These are phyloP conservation scores for Cerceris rybyensis DNA, from an alignment of 2,888 invertebrate genomes.

Conservation along the genomic window DNA sequence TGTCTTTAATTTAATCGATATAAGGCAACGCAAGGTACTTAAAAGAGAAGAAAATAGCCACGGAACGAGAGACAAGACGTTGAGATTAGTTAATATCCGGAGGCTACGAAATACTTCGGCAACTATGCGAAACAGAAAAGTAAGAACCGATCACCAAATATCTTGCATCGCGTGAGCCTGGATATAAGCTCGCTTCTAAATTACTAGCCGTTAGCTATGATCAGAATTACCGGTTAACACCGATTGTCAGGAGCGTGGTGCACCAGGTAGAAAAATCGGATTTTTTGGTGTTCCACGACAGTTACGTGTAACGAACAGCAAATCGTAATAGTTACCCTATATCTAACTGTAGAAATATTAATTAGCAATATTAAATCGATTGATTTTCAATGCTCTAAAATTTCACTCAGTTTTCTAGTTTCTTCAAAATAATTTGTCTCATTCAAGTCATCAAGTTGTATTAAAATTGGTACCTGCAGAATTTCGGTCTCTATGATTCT, in stretches of 20 bases:
- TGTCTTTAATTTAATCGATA: no score
- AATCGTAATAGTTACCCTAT: slow-evolving; percentile 27
- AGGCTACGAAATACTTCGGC: neutral
- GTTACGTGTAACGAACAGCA: slow-evolving; percentile 46
- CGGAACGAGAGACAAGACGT: neutral
- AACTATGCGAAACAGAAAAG: neutral
- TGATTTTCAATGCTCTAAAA: neutral
- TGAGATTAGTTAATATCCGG: slow-evolving; percentile 2
- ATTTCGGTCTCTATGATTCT: no score
- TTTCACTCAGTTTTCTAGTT: neutral
- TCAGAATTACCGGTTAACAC: slow-evolving; percentile 74
- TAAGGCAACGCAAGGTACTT: no score
- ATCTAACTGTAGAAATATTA: slow-evolving; percentile 16
- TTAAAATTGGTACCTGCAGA: no score
- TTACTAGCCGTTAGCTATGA: slow-evolving; percentile 68
- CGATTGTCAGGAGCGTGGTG: slow-evolving; percentile 63
- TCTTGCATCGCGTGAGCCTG: slow-evolving; percentile 55
- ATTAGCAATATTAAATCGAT: slow-evolving; percentile 8
- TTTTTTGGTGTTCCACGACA: slow-evolving; percentile 59
- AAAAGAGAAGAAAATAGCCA: no score
- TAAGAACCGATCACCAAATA: slow-evolving; percentile 65
- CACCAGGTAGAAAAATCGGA: slow-evolving; percentile 56
- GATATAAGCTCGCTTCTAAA: slow-evolving; percentile 44
- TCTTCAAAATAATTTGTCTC: no score
- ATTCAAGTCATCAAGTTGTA: no score